Evolutionary conservation across 2,113 vertebrate genomes (phyloP), one percentile per base, ranked within the genome.

Genomic region (Stigmatopora argus): DNA sequence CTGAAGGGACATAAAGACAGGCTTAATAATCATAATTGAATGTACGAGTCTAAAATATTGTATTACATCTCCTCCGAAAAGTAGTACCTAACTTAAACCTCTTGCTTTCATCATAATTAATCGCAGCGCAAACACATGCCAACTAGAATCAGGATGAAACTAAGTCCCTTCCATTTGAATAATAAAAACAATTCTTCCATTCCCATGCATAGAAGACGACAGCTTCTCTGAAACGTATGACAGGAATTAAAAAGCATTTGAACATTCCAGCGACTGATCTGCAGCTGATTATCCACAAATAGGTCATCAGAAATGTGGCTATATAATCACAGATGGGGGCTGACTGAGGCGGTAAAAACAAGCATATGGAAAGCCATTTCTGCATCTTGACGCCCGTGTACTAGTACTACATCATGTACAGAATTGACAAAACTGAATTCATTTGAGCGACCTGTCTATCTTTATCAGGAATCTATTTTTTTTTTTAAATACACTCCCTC

Each of bases 71-170:
- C 15, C 14, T 48, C 46, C 15, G 1, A 17, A 41, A 41, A 41
- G 38, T 17, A 48, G 5, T 17, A 18, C 3, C 14, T 17, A 48
- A 48, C 5, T 48, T 5, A 15, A 48, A 48, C 3, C 14, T 17
- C 15, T 14, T 48, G 46, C 14, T 48, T 48, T 48, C 46, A 48
- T 48, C 14, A 48, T 48, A 48, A 17, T 48, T 48, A 5, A 48
- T 48, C 13, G 15, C 11, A 17, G 14, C 15, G 46, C 15, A 17
- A 48, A 13, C 14, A 17, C 15, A 17, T 48, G n/a, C 63, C 67
- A 81, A 72, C 68, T 74, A 62, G 74, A 78, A 85, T 57, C 47
- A 4, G 19, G 59, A 65, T 66, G 74, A 76, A 65, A 67, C 63
- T 2, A 4, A 58, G 62, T 73, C 31, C 47, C 46, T 44, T 34